Evolutionary conservation across 2,113 vertebrate genomes (phyloP), one percentile per base, ranked within the genome.

Genomic region (Eurystomus gularis): DNA sequence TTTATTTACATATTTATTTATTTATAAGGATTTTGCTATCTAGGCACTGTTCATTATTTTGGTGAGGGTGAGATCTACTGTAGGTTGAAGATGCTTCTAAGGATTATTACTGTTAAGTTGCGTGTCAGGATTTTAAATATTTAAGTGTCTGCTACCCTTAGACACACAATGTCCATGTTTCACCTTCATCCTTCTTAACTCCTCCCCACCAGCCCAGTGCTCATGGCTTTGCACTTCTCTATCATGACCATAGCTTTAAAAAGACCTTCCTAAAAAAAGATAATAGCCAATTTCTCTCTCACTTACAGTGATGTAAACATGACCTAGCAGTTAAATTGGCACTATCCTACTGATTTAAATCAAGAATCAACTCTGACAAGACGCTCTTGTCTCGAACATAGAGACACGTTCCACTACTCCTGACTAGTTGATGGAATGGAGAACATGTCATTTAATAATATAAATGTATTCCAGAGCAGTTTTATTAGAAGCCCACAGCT

Each of bases 141-240:
- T 83, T 25, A 31, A 23, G 61, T 52, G 26, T 33, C 23, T 76
- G 26, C 42, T 93, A 11, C 55, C 31, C 80, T 91, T 55, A 77
- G 68, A 64, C 35, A 66, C n/a, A 28, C 25, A 26, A n/a, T 0
- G 0, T 42, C n/a, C 58, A 7, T 48, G 35, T 68, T 20, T 71
- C 65, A 62, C 37, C 42, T n/a, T 44, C 17, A 21, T n/a, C 28
- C 51, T 28, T 33, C 3, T 39, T 37, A 37, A 20, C 15, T 55
- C 33, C 39, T 72, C 17, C 31, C 39, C 17, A 17, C 7, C 0
- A 0, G 29, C 10, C 33, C 44, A 10, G 52, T n/a, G 40, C 26
- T 68, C 19, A 5, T 6, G 46, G 69, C 54, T 55, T 71, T 39
- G 33, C 52, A 48, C 24, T 90, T 42, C 58, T 11, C 11, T 17